Base-by-base conservation (phyloP, 2,113 vertebrate species). In the Hippocampus comes region DNA sequence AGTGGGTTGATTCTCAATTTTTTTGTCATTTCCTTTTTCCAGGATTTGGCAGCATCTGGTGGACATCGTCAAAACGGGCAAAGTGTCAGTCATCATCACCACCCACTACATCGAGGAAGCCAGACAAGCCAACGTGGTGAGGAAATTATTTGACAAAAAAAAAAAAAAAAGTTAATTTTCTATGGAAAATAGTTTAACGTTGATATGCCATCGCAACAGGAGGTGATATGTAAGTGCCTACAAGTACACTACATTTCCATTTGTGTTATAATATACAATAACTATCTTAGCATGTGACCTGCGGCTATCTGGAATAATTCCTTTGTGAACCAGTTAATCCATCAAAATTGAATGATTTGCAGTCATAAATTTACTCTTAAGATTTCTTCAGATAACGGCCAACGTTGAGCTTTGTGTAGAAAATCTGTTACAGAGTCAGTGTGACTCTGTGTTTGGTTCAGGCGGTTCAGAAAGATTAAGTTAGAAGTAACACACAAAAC, bases 21-120 rank as follows among this genome's bases (percentile, higher is more conserved):
- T 21, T 5, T 12, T 23, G 38, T 25, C 1, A 14, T 9, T 46
- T 2, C 43, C 12, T 11, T 60, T 25, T 80, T 53, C 27, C 34
- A 93, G 92, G 79, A 94, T 94, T 67, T 94, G 93, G 93, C 92
- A 93, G 77, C 92, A 94, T 79, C 90, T 94, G 69, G 90, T 92
- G 71, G 91, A 94, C 72, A 93, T 94, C 8, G 93, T 94, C 64
- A 93, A 87, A 81, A 90, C 85, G 18, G 91, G 89, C 38, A 87
- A 90, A 71, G 92, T 93, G 18, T 94, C 93, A 0, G 91, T 94
- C 77, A 91, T 94, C 77, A 92, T 94, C 88, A 94, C 92, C 38
- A 94, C 93, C 0, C 93, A 93, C 79, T 94, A 94, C 83, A 93
- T 93, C 42, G 93, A 94, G 78, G 93, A 94, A 72, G 93, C 93